Percentiles rank a stretch among this genome's conserved stretches.
Evolutionary conservation across 1,140 invertebrate genomes (phyloP).

Genomic region (Drosophila biarmipes): DNA sequence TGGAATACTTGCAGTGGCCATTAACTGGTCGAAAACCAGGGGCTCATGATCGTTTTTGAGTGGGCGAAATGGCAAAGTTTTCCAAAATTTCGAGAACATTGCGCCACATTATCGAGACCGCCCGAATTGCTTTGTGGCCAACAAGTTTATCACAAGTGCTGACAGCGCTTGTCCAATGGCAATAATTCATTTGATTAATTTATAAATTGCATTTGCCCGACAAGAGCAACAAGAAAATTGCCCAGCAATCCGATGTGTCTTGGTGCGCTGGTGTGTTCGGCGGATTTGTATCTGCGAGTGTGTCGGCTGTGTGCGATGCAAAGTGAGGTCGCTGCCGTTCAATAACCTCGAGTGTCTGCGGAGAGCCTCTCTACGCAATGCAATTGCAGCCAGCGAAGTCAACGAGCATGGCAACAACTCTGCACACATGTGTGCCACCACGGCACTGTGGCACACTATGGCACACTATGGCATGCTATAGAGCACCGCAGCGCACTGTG

Average conservation of each 20-base stretch:
- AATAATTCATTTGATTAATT: slow-evolving; percentile 83
- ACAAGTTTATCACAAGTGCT: slow-evolving; percentile 17
- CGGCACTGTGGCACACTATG: neutral
- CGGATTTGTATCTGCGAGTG: slow-evolving; percentile 2
- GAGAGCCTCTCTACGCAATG: slow-evolving; percentile 73
- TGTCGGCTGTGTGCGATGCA: slow-evolving; percentile 65
- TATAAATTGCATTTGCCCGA: slow-evolving; percentile 69
- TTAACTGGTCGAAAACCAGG: neutral
- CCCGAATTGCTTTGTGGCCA: slow-evolving; percentile 54
- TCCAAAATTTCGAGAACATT: slow-evolving; percentile 18
- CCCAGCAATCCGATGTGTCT: slow-evolving; percentile 57
- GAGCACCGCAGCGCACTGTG: neutral
- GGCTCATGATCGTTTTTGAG: neutral
- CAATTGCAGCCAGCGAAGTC: slow-evolving; percentile 52
- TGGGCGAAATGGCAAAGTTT: slow-evolving; percentile 15
- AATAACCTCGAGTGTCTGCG: slow-evolving; percentile 78
- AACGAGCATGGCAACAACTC: slow-evolving; percentile 67
- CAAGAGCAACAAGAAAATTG: slow-evolving; percentile 77
- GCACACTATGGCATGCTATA: neutral
- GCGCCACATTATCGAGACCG: slow-evolving; percentile 6
- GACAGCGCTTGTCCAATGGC: slow-evolving; percentile 61
- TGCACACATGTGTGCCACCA: neutral
- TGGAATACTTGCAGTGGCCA: neutral
- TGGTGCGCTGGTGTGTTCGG: neutral
- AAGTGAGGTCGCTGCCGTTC: slow-evolving; percentile 83